A percentile compares a stretch with the other conserved stretches of the same genome.
phyloP scores from a whole-genome alignment of 2,888 invertebrate species.

The Lepidocyrtoides sp. region DNA sequence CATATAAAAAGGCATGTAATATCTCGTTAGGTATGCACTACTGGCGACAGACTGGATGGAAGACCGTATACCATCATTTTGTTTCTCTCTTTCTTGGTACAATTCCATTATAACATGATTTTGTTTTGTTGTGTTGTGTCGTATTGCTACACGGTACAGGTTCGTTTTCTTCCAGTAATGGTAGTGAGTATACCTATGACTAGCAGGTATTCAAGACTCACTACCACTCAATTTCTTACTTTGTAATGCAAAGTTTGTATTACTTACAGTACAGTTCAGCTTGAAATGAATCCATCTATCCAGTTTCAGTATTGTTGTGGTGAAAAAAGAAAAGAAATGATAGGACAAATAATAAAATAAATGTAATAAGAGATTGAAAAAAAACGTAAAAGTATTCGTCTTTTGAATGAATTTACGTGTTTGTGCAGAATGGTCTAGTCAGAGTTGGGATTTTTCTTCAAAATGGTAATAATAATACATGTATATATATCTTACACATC shows the following conservation, averaged over 20 bases:
- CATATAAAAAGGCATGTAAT: no score
- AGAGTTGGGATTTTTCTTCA: neutral
- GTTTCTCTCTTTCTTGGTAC: constrained; percentile 4
- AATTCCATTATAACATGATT: constrained; percentile 39
- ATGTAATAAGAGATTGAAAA: constrained; percentile 24
- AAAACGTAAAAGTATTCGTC: neutral
- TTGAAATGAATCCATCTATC: constrained; percentile 28
- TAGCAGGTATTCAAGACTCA: constrained; percentile 19
- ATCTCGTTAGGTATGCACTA: neutral
- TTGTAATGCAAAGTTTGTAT: constrained; percentile 14
- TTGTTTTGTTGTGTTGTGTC: constrained; percentile 12
- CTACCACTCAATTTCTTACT: constrained; percentile 8
- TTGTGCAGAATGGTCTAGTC: no score
- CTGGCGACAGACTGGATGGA: constrained; percentile 33
- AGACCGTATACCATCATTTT: constrained; percentile 18
- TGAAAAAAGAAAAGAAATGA: neutral
- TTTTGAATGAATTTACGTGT: neutral
- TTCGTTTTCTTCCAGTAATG: neutral
- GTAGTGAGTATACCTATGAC: neutral
- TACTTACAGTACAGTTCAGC: neutral
- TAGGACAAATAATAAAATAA: no score
- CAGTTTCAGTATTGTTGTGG: neutral
- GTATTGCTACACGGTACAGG: no score
- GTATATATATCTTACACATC: no score
- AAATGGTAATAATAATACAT: no score